Evolutionary conservation across 2,888 invertebrate genomes (phyloP), one percentile per base, ranked within the genome.

Genomic region (Acholoe squamosa): DNA sequence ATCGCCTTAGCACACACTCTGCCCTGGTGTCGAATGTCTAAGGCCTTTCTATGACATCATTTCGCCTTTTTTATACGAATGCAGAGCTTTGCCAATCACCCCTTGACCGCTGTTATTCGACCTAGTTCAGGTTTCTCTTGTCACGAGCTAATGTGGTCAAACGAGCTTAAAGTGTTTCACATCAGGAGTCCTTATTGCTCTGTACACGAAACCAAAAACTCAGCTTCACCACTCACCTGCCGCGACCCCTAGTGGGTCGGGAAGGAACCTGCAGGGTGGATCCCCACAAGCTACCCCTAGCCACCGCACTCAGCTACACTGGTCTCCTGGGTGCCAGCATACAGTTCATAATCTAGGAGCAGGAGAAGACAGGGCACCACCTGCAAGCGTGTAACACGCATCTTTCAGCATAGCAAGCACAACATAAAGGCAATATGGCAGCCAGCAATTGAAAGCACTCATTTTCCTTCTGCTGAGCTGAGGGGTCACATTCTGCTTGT

Each of bases 141-240:
- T 71, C n/a, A 28, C 71, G n/a, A 71, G 28, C 71, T 71, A 25
- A 71, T 71, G 71, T 71, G 71, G 71, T 71, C 25, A 71, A 71
- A 71, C 71, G 71, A 71, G 71, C 71, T 31, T 31, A 28, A 71
- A 71, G 71, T 71, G 71, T 71, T 71, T 71, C 71, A 71, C 71
- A 28, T 71, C 71, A 71, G 31, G 28, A 61, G 22, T n/a, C 71
- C 71, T 71, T 71, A 71, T 71, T 71, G 25, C 25, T 71, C 71
- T 71, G 71, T 16, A 71, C 71, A 71, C 25, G 71, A 71, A 71
- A 71, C 71, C 25, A 28, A 71, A 71, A 71, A 71, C 71, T 28
- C 31, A 28, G 28, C 71, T 14, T 31, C 71, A 14, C 61, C 71
- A 22, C 71, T 71, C 71, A 71, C 28, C 31, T 25, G 28, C 31